Conservation (phyloP, 2,888 invertebrate species). For the Melinaea menophilus region DNA sequence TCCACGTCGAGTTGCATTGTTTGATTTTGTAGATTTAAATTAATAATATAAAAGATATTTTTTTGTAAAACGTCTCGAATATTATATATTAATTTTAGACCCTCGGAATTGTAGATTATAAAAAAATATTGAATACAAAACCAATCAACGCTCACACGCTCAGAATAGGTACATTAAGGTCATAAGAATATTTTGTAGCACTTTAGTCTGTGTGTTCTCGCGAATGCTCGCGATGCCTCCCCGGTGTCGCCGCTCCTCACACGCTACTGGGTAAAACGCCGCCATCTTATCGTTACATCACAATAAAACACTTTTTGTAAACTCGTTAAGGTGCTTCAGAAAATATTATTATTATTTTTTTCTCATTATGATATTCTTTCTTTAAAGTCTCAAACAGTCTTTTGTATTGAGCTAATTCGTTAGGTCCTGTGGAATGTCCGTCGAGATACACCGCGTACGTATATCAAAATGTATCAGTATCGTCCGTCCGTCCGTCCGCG, state of each 20-base stretch:
- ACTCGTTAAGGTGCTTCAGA: conserved; percentile 72
- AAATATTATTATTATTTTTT: conserved; percentile 57
- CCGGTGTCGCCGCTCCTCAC: conserved; percentile 78
- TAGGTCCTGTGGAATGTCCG: conserved; percentile 71
- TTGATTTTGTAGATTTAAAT: conserved; percentile 18
- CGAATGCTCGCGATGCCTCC: conserved; percentile 71
- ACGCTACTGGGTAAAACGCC: conserved; percentile 74
- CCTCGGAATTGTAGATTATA: background rate
- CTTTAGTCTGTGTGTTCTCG: conserved; percentile 65
- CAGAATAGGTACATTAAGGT: conserved; percentile 44
- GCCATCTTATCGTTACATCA: conserved; percentile 73
- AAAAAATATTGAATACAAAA: conserved; percentile 33
- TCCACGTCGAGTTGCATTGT: conserved; percentile 20
- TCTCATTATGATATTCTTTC: conserved; percentile 59
- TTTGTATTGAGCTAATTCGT: conserved; percentile 72
- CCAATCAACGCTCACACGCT: conserved; percentile 46
- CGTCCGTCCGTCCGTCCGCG: conserved; percentile 40
- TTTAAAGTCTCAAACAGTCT: conserved; percentile 73
- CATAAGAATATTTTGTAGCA: conserved; percentile 47
- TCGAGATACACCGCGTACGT: conserved; percentile 45
- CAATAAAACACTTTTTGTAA: conserved; percentile 71
- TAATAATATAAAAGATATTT: background rate
- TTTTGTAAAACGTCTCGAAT: background rate
- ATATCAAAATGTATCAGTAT: background rate
- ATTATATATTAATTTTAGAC: no score